Evolutionary conservation across 2,888 invertebrate species (phyloP), one percentile per base, ranked within the genome.

Genomic region (Yponomeuta malinellus): DNA sequence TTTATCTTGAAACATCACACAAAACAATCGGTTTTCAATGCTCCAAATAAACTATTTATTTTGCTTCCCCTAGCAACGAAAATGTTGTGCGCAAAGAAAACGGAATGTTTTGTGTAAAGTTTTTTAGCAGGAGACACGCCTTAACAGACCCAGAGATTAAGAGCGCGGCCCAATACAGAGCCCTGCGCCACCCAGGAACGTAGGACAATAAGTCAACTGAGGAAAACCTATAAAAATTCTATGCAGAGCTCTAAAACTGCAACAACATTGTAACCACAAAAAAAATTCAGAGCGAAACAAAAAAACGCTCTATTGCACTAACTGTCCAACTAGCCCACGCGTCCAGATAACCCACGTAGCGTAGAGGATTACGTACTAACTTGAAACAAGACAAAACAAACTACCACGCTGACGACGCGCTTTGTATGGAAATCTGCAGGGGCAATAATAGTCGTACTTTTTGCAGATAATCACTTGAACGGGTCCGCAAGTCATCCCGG

Each of bases 381-480:
- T 12, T 23, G 33, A 65, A 65, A 65, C 33, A 65, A 65, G 33
- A 65, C 3, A 23, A 65, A 31, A 23, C 10, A 33, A 65, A 65
- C n/a, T 10, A 33, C 33, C 6, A n/a, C 43, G 1, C 23, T 23
- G 23, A 23, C 23, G 23, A 23, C 52, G 4, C 65, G 65, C 65
- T 65, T 65, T 33, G 29, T 65, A 65, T 31, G 29, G 65, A 33
- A 31, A 65, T 65, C 33, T 65, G n/a, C 65, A 65, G 33, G 6
- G 9, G 65, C 29, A 65, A 43, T 31, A 65, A 33, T 65, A 65
- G 65, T 65, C 65, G 65, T 10, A 65, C 68, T 48, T 69, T 68
- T 69, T 69, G 68, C 52, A 48, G n/a, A 69, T 52, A 69, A 69
- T 67, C 43, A 43, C 67, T 67, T n/a, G 67, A 10, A 23, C 64